Conservation (phyloP, 2,888 invertebrate species). For the Drosophila yooni region DNA sequence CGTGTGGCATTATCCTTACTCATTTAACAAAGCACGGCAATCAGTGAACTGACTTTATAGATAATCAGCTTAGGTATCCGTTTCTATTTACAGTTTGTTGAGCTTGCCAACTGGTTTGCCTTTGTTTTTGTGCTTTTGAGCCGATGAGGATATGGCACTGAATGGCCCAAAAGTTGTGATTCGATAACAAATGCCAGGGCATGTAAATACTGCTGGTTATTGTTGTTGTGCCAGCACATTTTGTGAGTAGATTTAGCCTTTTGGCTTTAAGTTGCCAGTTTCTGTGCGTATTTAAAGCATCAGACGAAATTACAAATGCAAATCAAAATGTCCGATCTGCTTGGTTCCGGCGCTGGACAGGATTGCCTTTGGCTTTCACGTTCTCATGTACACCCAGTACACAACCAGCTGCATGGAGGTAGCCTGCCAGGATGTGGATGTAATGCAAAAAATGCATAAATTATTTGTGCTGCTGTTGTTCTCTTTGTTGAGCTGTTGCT, state of each 20-base stretch:
- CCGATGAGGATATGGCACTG: constrained; percentile 47
- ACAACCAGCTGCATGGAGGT: constrained; percentile 3
- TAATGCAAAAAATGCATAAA: constrained; percentile 57
- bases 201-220: constrained; percentile 15
- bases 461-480: constrained; percentile 25
- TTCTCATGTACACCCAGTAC: constrained; percentile 11
- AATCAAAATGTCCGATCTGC: constrained; percentile 61
- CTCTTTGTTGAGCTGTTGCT: neutral
- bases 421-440: constrained; percentile 30
- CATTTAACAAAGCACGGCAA: constrained; percentile 24
- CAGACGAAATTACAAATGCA: constrained; percentile 57
- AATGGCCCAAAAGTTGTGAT: constrained; percentile 44
- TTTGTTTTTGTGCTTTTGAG: constrained; percentile 45
- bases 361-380: constrained; percentile 24
- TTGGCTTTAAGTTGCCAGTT: constrained; percentile 39
- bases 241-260: constrained; percentile 10
- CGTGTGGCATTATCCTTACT: constrained; percentile 19
- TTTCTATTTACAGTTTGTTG: constrained; percentile 16
- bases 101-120: constrained; percentile 15
- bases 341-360: constrained; percentile 31
- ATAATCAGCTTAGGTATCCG: constrained; percentile 35
- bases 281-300: constrained; percentile 29
- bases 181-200: constrained; percentile 41
- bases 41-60: constrained; percentile 16
- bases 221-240: constrained; percentile 8